These are phyloP conservation scores for Barnardius zonarius DNA, from an alignment of 2,113 vertebrate species.

Conservation along the genomic window DNA sequence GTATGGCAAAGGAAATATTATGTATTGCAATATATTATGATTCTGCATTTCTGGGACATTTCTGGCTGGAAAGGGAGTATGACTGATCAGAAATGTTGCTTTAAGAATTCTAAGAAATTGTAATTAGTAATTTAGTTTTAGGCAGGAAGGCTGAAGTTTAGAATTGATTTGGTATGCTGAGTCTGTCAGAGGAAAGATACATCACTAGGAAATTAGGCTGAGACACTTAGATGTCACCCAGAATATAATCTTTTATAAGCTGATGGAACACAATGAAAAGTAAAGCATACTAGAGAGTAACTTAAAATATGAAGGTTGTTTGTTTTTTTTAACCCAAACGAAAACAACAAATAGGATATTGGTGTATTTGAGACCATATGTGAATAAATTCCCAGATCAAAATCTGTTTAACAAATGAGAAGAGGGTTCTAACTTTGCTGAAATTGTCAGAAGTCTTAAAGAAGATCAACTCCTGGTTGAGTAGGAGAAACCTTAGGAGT, in stretches of 20 bases:
- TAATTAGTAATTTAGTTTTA: neutral
- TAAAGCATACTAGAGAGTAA: neutral
- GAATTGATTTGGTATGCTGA: neutral
- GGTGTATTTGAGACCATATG: neutral
- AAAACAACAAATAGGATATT: neutral
- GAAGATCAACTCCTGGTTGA: neutral
- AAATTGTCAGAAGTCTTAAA: neutral
- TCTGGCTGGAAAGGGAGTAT: neutral
- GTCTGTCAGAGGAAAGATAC: neutral
- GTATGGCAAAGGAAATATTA: neutral
- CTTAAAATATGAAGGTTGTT: neutral
- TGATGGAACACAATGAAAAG: neutral
- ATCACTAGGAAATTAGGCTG: neutral
- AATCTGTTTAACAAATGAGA: neutral
- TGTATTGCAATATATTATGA: neutral
- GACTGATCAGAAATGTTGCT: neutral
- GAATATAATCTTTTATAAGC: neutral
- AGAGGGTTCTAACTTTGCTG: neutral
- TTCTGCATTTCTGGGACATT: neutral
- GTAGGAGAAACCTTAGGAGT: neutral
- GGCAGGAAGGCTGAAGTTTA: neutral
- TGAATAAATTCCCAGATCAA: neutral
- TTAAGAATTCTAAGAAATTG: neutral
- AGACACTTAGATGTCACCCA: neutral
- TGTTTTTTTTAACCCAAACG: neutral